Conservation (phyloP, 1,140 invertebrate species). For the Hesperophylax magnus region DNA sequence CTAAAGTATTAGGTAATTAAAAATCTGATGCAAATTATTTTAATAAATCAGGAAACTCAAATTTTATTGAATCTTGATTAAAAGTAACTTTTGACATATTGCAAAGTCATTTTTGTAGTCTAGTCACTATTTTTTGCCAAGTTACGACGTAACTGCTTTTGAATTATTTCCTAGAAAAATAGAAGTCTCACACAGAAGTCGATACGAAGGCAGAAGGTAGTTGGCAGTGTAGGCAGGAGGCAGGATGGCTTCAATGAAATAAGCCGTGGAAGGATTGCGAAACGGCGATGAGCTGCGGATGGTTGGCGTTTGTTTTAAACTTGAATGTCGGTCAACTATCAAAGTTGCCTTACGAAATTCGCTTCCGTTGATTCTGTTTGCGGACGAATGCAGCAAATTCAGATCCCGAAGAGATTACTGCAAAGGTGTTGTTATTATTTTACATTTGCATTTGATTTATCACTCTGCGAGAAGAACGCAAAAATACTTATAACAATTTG, state of each 20-base stretch:
- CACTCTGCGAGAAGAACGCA: slow-evolving; percentile 6
- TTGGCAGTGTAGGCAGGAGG: background rate
- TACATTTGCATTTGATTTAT: slow-evolving; percentile 32
- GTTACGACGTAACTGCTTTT: background rate
- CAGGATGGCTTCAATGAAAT: slow-evolving; percentile 53
- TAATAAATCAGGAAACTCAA: too few relatives aligned
- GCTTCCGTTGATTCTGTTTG: slow-evolving; percentile 55
- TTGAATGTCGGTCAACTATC: slow-evolving; percentile 58
- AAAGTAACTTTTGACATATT: too few relatives aligned
- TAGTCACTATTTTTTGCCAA: too few relatives aligned
- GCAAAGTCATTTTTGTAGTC: too few relatives aligned
- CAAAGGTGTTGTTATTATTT: slow-evolving; percentile 33
- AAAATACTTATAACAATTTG: background rate
- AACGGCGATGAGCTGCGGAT: slow-evolving; percentile 41
- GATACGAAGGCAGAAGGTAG: background rate
- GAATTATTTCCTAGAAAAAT: slow-evolving; percentile 15
- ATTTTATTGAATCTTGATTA: too few relatives aligned
- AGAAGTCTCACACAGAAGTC: background rate
- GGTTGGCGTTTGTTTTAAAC: slow-evolving; percentile 52
- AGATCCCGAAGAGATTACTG: slow-evolving; percentile 29
- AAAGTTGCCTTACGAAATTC: slow-evolving; percentile 53
- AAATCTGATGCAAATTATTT: too few relatives aligned
- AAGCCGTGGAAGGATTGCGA: slow-evolving; percentile 26
- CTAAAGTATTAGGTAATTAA: too few relatives aligned
- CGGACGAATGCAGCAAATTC: slow-evolving; percentile 33